Evolutionary conservation across 2,113 vertebrate genomes (phyloP), one percentile per base, ranked within the genome.

Genomic region (Mesocricetus auratus): DNA sequence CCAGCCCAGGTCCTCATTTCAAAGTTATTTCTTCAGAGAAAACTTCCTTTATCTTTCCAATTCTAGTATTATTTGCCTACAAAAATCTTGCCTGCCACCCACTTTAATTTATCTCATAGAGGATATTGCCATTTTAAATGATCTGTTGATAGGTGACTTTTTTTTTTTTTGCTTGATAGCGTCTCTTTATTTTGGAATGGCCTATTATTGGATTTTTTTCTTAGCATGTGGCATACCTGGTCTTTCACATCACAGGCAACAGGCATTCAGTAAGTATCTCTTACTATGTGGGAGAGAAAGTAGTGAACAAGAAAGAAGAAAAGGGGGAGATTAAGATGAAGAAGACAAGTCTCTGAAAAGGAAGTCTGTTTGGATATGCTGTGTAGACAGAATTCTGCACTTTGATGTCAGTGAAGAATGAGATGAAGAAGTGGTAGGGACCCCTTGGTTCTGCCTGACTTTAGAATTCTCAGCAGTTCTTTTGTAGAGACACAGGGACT

Each of bases 241-340:
- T 85, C 26, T 87, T 94, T n/a, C 79, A 85, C 8, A 89, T 86
- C 60, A 94, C 1, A 94, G 62, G 36, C 50, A 94, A 94, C 1
- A 94, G 62, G 36, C 50, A 94, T 92, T 94, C 45, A 75, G 7
- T 94, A 98, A 97, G 97, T 97, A 93, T 69, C 91, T 91, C 86
- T 79, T 92, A 36, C 73, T 94, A 86, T 91, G 50, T 89, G 73
- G 53, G 12, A 91, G 19, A 91, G 29, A 33, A 93, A 77, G 26
- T 79, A 93, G 69, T 85, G 83, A 97, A 96, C 95, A 95, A 97
- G 85, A 58, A 92, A 90, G n/a, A 91, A 62, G 16, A 58, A 86
- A 42, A 93, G 81, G 90, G 22, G 12, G 78, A 75, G 17, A 79
- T 29, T 75, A 95, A 98, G 39, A 98, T 95, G 97, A 89, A 78